Evolutionary conservation across 1,140 invertebrate species (phyloP).

Genomic region (Acromyrmex echinatior): DNA sequence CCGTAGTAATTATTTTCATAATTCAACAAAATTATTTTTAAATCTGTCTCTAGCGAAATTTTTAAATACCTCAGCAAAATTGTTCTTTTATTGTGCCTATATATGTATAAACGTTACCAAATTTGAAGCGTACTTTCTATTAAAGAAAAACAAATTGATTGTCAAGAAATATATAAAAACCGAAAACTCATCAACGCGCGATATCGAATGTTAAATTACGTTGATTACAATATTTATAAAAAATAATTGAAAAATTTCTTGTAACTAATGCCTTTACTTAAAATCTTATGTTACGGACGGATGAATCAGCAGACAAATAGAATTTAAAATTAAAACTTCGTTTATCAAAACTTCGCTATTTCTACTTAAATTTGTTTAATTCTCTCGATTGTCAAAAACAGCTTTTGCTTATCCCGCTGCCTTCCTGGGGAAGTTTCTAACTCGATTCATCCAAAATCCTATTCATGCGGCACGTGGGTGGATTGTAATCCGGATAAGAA

Average conservation of each 20-base stretch:
- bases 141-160: background rate
- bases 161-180: background rate
- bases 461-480: constrained; percentile 53
- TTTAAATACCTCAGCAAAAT: no score
- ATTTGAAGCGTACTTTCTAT: background rate
- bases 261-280: background rate
- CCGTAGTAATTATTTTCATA: no score
- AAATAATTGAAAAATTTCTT: background rate
- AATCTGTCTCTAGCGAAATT: no score
- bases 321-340: constrained; percentile 32
- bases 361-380: constrained; percentile 13
- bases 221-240: constrained; percentile 7
- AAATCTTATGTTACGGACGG: background rate
- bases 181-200: background rate
- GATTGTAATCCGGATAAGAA: constrained; percentile 63
- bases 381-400: constrained; percentile 14
- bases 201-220: background rate
- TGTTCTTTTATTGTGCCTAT: no score
- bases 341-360: background rate
- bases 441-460: constrained; percentile 59
- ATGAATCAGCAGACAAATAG: background rate
- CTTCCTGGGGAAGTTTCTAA: constrained; percentile 35
- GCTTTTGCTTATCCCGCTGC: constrained; percentile 19
- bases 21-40: no score
- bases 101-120: background rate